Evolutionary conservation across 2,797 vertebrate species (phyloP).

Genomic region (Okamejei kenojei): DNA sequence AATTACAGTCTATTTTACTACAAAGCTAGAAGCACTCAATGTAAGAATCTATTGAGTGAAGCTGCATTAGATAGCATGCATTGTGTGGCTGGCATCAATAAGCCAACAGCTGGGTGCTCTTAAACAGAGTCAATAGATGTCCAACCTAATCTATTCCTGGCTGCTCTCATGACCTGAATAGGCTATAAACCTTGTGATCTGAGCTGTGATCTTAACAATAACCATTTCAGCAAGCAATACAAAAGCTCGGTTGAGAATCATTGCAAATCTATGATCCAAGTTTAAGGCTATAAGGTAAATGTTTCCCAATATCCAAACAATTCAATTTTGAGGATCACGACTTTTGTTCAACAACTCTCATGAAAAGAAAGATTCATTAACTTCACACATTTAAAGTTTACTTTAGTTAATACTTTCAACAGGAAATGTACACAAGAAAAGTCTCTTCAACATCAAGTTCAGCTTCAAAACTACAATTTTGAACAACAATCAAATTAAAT

Average conservation of each 20-base stretch:
- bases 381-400: not conserved
- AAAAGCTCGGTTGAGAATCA: not conserved
- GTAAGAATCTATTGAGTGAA: conserved; percentile 2
- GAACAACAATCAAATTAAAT: not conserved
- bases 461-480: not conserved
- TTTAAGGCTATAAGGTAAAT: not conserved
- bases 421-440: not conserved
- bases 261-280: not conserved
- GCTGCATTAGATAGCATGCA: not conserved
- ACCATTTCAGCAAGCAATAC: not conserved
- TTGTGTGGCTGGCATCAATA: conserved; percentile 7
- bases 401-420: not conserved
- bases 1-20: not conserved
- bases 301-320: not conserved
- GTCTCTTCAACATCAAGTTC: not conserved
- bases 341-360: not conserved
- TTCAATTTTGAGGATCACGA: not conserved
- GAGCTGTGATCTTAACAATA: conserved; percentile 22
- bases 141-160: conserved; percentile 29
- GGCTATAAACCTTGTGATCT: conserved; percentile 28
- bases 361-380: not conserved
- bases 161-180: conserved; percentile 30
- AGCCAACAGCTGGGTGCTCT: conserved; percentile 33
- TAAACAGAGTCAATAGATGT: conserved; percentile 30
- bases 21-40: not conserved